phyloP scores from a whole-genome alignment of 2,888 invertebrate genomes.

The Pollenia angustigena region DNA sequence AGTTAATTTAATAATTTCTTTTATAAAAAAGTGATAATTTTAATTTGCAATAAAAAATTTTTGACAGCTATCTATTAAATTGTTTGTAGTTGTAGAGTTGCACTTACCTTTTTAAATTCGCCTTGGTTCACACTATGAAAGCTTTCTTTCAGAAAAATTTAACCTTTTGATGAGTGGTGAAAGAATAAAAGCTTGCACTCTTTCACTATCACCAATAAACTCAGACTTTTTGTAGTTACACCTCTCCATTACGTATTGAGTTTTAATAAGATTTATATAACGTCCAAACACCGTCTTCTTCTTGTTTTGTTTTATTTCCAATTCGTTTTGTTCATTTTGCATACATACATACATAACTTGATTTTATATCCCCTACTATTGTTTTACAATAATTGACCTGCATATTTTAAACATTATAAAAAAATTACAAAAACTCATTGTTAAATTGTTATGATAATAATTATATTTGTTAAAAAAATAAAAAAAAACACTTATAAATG shows the following conservation, averaged over 20 bases:
- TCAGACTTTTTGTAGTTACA: neutral
- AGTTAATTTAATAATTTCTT: no score
- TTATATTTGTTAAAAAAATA: slow-evolving; percentile 30
- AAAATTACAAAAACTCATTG: slow-evolving; percentile 6
- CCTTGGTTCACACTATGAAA: no score
- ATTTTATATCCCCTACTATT: neutral
- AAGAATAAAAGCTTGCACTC: no score
- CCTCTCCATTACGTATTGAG: neutral
- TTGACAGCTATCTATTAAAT: no score
- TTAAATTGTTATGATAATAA: slow-evolving; percentile 55
- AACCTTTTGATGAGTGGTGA: no score
- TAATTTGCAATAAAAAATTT: no score
- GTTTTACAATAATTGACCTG: slow-evolving; percentile 22
- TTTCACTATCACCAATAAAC: no score
- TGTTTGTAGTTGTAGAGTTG: no score
- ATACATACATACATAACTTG: neutral
- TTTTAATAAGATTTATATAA: neutral
- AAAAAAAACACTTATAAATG: neutral
- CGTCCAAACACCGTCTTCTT: neutral
- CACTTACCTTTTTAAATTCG: no score
- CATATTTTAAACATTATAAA: slow-evolving; percentile 19
- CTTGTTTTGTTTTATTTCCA: neutral
- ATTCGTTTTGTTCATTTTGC: neutral
- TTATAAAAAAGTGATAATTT: no score
- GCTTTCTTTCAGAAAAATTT: no score